Conservation (phyloP, 1,140 invertebrate species). For the Diorhabda sublineata region DNA sequence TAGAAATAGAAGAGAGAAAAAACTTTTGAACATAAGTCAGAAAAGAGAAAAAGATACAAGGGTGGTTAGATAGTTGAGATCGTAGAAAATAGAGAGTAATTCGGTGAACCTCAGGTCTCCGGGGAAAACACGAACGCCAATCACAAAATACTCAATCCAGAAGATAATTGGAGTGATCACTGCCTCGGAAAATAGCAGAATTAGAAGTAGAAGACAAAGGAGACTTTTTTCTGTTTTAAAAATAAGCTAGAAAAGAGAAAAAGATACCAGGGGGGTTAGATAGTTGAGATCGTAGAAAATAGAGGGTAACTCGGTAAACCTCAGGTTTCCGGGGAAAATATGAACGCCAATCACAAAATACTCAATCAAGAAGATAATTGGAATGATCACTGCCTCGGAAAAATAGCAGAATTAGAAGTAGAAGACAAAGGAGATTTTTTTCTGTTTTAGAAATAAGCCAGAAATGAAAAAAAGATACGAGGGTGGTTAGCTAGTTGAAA, state of each 20-base stretch:
- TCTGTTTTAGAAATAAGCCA: background rate
- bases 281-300: too few species aligned
- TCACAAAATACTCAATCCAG: too few species aligned
- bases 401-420: background rate
- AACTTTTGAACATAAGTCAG: background rate
- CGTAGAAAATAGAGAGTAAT: too few species aligned
- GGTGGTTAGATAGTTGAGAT: background rate
- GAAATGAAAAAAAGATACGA: background rate
- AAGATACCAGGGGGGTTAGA: background rate
- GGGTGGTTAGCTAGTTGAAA: background rate
- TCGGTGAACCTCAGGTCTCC: too few species aligned
- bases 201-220: background rate
- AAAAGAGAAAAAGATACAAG: background rate
- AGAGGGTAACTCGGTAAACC: too few species aligned
- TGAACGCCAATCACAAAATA: too few species aligned
- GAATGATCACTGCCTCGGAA: too few species aligned
- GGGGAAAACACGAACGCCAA: too few species aligned
- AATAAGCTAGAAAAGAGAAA: background rate
- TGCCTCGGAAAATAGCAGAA: too few species aligned
- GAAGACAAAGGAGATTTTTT: background rate
- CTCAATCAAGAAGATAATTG: too few species aligned
- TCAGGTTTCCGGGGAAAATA: too few species aligned
- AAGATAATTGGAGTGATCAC: too few species aligned
- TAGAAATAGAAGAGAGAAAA: background rate
- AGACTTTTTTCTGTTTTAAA: background rate